Percentiles rank a stretch among this genome's conserved stretches.
Evolutionary conservation across 2,113 vertebrate genomes (phyloP).

Genomic region (Hypocryptadius cinnamomeus): DNA sequence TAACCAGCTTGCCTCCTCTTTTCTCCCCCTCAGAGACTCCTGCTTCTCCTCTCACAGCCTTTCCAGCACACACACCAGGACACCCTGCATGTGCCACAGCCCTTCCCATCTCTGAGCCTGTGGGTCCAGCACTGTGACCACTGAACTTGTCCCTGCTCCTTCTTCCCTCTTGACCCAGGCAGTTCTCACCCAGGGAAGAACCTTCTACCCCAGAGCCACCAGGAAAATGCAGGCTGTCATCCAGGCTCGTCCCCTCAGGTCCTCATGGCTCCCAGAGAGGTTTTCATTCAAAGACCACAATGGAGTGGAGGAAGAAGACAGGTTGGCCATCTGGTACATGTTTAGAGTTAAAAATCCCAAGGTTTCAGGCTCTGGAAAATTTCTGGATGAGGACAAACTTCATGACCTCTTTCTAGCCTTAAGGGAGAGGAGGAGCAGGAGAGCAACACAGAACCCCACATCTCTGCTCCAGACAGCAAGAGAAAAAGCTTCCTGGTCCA

Average conservation of each 20-base stretch:
- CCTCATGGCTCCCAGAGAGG: not conserved
- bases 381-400: not conserved
- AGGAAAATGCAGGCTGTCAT: not conserved
- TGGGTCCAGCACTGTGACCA: not conserved
- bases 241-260: accelerated
- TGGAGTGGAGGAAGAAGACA: not conserved
- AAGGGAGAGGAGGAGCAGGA: not conserved
- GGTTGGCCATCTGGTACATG: not conserved
- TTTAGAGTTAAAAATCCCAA: not conserved
- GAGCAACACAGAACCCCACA: not conserved
- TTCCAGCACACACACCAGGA: not conserved
- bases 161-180: not conserved
- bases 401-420: not conserved
- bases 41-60: not conserved
- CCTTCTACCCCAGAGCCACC: not conserved
- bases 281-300: not conserved
- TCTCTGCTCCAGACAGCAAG: not conserved
- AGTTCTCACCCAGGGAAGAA: not conserved
- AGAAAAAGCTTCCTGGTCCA: not conserved
- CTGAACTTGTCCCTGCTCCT: not conserved
- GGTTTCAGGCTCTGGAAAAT: not conserved
- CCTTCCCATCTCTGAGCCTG: not conserved
- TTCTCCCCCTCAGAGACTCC: not conserved
- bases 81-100: not conserved
- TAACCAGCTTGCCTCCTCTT: not conserved